Evolutionary conservation across 2,888 invertebrate genomes (phyloP), one percentile per base, ranked within the genome.

Genomic region (Drosophila nigritarsus): DNA sequence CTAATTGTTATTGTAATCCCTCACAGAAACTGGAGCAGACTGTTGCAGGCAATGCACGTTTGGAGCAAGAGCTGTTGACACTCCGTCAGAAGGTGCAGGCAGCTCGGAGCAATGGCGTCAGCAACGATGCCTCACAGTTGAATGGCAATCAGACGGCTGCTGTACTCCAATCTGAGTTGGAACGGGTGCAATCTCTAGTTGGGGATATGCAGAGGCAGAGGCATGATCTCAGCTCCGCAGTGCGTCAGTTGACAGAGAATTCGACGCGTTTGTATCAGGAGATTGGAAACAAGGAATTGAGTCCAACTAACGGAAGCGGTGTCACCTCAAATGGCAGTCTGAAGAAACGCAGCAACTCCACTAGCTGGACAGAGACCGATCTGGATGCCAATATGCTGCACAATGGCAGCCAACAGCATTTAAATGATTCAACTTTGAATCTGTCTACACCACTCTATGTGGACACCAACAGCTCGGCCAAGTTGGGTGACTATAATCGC

Each of bases 321-420:
- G 66, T 71, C 54, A 81, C 71, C 42, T 73, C 84, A 8, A 81
- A 87, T 32, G 73, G 80, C 34, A 90, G 91, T 13, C 91, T 93
- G 38, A 95, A 95, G 87, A 95, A 95, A 84, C 94, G 94, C 63
- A 94, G 95, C 24, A 95, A 94, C 54, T 96, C 96, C 3, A 95
- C 96, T 0, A 90, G 92, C 66, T 98, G 98, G 97, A 94, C 97
- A 64, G 98, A 98, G 93, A 98, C 98, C 0, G 98, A 98, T 93
- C 93, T 98, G 34, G 98, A 98, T 92, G 96, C 97, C 0, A 96
- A 84, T 27, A 87, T 87, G 83, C 18, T 97, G 90, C 94, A 95
- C 69, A 87, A 96, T 0, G 94, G 95, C 60, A 97, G 98, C 91
- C 96, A 96, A 81, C 96, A 95, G 87, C 96, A 95, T 4, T 93